Evolutionary conservation across 2,113 vertebrate genomes (phyloP), one percentile per base, ranked within the genome.

Genomic region (Myrmophylax atrothorax): DNA sequence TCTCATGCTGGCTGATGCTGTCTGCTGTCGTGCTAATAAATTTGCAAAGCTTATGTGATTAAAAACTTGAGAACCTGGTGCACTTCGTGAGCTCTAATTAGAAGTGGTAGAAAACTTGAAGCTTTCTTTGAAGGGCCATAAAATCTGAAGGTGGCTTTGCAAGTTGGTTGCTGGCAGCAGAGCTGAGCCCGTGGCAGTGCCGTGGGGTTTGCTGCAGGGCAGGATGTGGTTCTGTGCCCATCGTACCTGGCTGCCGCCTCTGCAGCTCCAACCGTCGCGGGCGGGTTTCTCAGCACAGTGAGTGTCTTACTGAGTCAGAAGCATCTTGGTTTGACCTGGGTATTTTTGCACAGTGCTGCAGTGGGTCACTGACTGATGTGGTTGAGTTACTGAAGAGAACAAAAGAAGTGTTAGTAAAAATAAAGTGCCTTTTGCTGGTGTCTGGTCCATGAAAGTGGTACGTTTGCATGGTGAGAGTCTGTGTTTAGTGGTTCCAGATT

Each of bases 11-110:
- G 83, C 86, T 75, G 52, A 8, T 93, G 81, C 87, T 93, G 66
- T 89, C 89, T 82, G 66, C 77, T 95, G 75, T 52, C 42, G 18
- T 63, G 75, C 38, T 95, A 94, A 88, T 94, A 90, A 90, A 88
- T 86, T 92, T 75, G 59, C 64, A 59, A 75, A 86, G 92, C 79
- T 67, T 44, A 6, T 63, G 55, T 60, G 85, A 91, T 91, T 80
- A 88, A 92, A 93, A 86, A 50, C 82, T 84, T 7, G 64, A 84
- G 93, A 90, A 86, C 82, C 56, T 77, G 56, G 55, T 9, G 14
- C 10, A 3, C 52, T 84, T 47, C 19, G 1, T n/a, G 75, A 6
- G 6, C 72, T 47, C 24, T 59, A 33, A 60, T 94, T 95, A 89
- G 33, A 66, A 90, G 52, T 9, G 1, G 16, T 47, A 7, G 72